Conservation (phyloP, 2,888 invertebrate genomes). For the Lasioglossum marginatum region DNA sequence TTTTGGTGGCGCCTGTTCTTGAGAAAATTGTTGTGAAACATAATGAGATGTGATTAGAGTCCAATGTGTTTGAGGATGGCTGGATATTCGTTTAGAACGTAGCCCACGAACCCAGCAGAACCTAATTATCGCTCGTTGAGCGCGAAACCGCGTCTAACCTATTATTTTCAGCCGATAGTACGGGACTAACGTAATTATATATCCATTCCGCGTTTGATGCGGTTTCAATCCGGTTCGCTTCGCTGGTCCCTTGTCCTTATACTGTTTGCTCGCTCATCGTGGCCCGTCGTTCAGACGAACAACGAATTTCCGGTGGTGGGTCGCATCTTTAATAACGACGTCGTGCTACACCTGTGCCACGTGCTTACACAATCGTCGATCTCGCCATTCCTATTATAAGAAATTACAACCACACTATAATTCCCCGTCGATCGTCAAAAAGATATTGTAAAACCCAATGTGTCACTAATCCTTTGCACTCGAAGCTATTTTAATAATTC, state of each 20-base stretch:
- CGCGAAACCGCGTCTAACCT: slow-evolving; percentile 74
- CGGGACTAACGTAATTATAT: slow-evolving; percentile 79
- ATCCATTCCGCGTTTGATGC: slow-evolving; percentile 82
- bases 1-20: background rate
- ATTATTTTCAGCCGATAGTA: slow-evolving; percentile 82
- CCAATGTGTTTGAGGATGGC: slow-evolving; percentile 76
- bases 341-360: slow-evolving; percentile 51
- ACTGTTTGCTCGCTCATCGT: slow-evolving; percentile 18
- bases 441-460: background rate
- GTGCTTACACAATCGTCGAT: slow-evolving; percentile 12
- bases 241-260: slow-evolving; percentile 39
- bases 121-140: slow-evolving; percentile 79
- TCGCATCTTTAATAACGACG: slow-evolving; percentile 35
- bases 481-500: no score
- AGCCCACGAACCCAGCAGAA: slow-evolving; percentile 80
- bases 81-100: slow-evolving; percentile 62
- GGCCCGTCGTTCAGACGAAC: slow-evolving; percentile 37
- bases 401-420: background rate
- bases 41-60: slow-evolving; percentile 80
- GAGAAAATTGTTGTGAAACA: slow-evolving; percentile 64
- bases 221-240: slow-evolving; percentile 76
- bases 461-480: background rate
- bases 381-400: background rate
- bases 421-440: background rate
- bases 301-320: slow-evolving; percentile 51